Base-by-base conservation (phyloP, 2,888 invertebrate species). In the Hirudinaria manillensis region DNA sequence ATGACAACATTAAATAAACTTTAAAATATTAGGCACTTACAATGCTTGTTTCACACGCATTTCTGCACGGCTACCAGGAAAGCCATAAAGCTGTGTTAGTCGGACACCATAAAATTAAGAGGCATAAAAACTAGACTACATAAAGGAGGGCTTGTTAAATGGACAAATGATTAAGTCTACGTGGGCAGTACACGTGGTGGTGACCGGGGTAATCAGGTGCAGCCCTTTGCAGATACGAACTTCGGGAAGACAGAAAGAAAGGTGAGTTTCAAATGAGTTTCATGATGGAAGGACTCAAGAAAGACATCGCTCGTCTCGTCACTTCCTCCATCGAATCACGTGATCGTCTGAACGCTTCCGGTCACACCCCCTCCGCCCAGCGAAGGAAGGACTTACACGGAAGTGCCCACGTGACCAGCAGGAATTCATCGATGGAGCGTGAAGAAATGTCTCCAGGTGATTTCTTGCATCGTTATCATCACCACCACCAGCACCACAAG, bases 161-260 rank as follows among this genome's bases (percentile, higher is more conserved):
- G n/a, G n/a, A n/a, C n/a, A n/a, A n/a, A n/a, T n/a, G n/a, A n/a
- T n/a, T n/a, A n/a, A n/a, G n/a, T n/a, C n/a, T n/a, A n/a, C n/a
- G n/a, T n/a, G n/a, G n/a, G n/a, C n/a, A n/a, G n/a, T n/a, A n/a
- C n/a, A n/a, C n/a, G n/a, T n/a, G n/a, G n/a, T n/a, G n/a, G n/a
- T n/a, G n/a, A n/a, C n/a, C n/a, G n/a, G n/a, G n/a, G n/a, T n/a
- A n/a, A n/a, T n/a, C n/a, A n/a, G n/a, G n/a, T n/a, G n/a, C n/a
- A n/a, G 13, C 45, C 34, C 6, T 34, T 34, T 6, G 24, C 78
- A 84, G 87, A 79, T 88, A 86, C 78, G 88, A 88, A 78, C 82
- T 88, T 29, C 83, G 87, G 19, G 88, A 88, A 77, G 88, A 88
- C 79, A 81, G 87, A 19, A 85, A 87, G 75, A 81, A 85, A 45